phyloP scores from a whole-genome alignment of 1,140 invertebrate species.

The Probaryconus sp. region DNA sequence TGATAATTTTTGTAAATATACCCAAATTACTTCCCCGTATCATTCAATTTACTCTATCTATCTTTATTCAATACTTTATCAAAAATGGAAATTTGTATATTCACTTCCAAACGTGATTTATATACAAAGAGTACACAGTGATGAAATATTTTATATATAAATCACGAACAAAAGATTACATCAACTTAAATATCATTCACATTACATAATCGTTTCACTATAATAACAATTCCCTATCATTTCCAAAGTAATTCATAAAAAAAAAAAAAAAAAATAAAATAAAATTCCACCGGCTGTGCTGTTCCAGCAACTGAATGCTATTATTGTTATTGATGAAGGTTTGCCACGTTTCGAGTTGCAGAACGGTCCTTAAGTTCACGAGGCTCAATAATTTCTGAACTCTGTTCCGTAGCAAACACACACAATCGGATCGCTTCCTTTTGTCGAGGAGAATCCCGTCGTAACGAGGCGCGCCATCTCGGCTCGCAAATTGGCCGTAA shows the following conservation, averaged over 20 bases:
- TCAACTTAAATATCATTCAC: too few relatives aligned
- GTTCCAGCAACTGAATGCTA: slow-evolving; percentile 31
- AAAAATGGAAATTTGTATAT: slow-evolving; percentile 48
- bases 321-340: slow-evolving; percentile 62
- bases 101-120: slow-evolving; percentile 39
- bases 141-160: too few relatives aligned
- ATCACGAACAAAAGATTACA: too few relatives aligned
- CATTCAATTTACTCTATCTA: slow-evolving; percentile 19
- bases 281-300: slow-evolving; percentile 14
- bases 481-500: slow-evolving; percentile 60
- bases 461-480: slow-evolving; percentile 61
- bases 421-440: slow-evolving; percentile 58
- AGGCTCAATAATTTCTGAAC: slow-evolving; percentile 56
- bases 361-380: slow-evolving; percentile 35
- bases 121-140: too few relatives aligned
- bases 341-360: slow-evolving; percentile 22
- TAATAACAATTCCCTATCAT: too few relatives aligned
- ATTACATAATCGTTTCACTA: too few relatives aligned
- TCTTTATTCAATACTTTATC: slow-evolving; percentile 38
- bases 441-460: slow-evolving; percentile 55
- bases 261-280: slow-evolving; percentile 38
- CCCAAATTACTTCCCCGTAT: slow-evolving; percentile 28
- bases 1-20: slow-evolving; percentile 18
- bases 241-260: background rate
- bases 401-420: slow-evolving; percentile 48